These are phyloP conservation scores for Microchrysa polita DNA, from an alignment of 2,888 invertebrate genomes.

Conservation along the genomic window DNA sequence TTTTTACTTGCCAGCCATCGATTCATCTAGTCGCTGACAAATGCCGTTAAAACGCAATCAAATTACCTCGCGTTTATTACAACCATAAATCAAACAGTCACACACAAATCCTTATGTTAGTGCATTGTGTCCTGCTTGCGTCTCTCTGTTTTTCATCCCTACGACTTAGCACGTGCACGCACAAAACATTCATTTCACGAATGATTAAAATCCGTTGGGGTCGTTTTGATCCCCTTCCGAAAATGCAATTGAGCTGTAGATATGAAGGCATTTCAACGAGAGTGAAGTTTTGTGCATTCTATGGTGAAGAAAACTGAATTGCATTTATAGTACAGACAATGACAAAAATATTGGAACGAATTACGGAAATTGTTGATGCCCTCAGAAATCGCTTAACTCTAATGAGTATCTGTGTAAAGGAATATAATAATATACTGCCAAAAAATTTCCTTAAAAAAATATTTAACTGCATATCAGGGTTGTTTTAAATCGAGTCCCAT, in stretches of 20 bases:
- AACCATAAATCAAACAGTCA: slow-evolving; percentile 62
- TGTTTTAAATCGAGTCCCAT: too few species aligned
- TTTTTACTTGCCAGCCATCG: not conserved
- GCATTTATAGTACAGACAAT: not conserved
- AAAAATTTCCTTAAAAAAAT: too few species aligned
- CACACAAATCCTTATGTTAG: slow-evolving; percentile 54
- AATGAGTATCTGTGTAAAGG: too few species aligned
- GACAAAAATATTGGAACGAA: too few species aligned
- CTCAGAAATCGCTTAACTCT: too few species aligned
- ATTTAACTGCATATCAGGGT: too few species aligned
- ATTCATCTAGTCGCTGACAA: slow-evolving; percentile 46
- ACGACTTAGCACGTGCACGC: slow-evolving; percentile 48
- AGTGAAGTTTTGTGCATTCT: slow-evolving; percentile 12
- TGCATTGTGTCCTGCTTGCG: slow-evolving; percentile 24
- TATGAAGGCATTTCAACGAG: slow-evolving; percentile 14
- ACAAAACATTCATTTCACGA: slow-evolving; percentile 49
- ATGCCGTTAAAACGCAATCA: slow-evolving; percentile 49
- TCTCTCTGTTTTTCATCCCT: not conserved
- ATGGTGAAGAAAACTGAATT: not conserved
- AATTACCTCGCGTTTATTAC: slow-evolving; percentile 57
- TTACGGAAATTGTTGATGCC: too few species aligned
- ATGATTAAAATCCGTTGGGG: slow-evolving; percentile 50
- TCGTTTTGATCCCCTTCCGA: slow-evolving; percentile 27
- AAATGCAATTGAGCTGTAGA: slow-evolving; percentile 35
- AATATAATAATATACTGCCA: too few species aligned